phyloP scores from a whole-genome alignment of 2,888 invertebrate genomes.

The Leptopilina syphax region DNA sequence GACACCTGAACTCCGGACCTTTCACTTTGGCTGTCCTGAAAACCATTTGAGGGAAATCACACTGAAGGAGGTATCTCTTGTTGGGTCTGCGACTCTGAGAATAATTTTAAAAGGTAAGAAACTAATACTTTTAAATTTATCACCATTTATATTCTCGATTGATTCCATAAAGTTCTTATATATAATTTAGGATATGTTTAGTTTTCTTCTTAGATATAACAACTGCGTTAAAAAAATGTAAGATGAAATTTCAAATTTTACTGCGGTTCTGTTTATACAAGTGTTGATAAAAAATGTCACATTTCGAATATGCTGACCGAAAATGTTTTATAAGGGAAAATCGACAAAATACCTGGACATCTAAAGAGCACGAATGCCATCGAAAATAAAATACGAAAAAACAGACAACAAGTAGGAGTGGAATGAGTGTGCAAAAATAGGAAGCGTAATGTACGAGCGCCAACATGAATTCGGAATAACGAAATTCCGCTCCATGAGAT shows the following conservation, averaged over 20 bases:
- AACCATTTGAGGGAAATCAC: too few relatives aligned
- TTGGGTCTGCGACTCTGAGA: too few relatives aligned
- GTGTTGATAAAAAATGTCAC: constrained; percentile 39
- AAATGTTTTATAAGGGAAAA: constrained; percentile 44
- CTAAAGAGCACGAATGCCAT: constrained; percentile 21
- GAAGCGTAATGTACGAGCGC: constrained; percentile 17
- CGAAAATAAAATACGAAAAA: constrained; percentile 41
- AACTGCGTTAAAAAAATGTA: too few relatives aligned
- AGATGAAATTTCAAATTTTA: neutral
- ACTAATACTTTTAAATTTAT: too few relatives aligned
- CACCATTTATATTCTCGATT: too few relatives aligned
- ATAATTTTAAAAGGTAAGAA: too few relatives aligned
- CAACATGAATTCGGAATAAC: constrained; percentile 37
- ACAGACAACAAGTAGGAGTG: constrained; percentile 33
- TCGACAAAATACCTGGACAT: constrained; percentile 39
- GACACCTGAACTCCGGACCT: too few relatives aligned
- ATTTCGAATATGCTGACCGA: constrained; percentile 47
- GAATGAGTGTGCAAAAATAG: constrained; percentile 14
- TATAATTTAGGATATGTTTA: too few relatives aligned
- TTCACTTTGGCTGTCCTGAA: too few relatives aligned
- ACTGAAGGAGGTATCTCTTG: too few relatives aligned
- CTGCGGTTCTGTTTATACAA: constrained; percentile 44
- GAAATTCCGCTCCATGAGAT: constrained; percentile 37
- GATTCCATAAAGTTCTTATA: too few relatives aligned
- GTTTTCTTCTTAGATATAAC: too few relatives aligned